A percentile compares a stretch with the other conserved stretches of the same genome.
These are phyloP conservation scores for Diplodus puntazzo DNA, from an alignment of 2,797 vertebrate genomes.

Conservation along the genomic window DNA sequence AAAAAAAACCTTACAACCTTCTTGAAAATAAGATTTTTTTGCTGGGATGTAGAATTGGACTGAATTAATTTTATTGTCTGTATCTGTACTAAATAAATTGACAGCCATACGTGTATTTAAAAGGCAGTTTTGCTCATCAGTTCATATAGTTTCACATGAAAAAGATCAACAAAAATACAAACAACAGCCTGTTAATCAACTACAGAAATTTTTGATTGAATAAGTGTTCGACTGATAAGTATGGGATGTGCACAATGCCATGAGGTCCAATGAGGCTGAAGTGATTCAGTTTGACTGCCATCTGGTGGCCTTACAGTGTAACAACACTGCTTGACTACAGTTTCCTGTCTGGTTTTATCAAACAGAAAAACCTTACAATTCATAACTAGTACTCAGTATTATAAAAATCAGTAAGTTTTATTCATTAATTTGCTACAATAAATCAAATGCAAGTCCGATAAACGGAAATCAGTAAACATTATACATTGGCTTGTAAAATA, in stretches of 20 bases:
- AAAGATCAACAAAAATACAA: background rate
- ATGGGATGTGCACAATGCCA: background rate
- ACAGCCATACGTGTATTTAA: background rate
- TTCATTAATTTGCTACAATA: no score
- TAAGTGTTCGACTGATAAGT: background rate
- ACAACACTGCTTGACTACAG: background rate
- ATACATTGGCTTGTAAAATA: no score
- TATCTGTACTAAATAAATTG: background rate
- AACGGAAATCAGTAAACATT: background rate
- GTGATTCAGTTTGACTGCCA: conserved; percentile 21
- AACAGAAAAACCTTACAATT: background rate
- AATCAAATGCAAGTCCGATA: background rate
- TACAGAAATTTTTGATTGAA: background rate
- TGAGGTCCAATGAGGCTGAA: background rate
- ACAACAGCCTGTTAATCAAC: background rate
- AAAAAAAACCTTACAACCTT: no score
- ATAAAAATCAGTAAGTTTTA: background rate
- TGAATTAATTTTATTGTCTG: background rate
- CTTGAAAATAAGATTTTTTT: background rate
- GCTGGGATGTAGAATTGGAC: background rate
- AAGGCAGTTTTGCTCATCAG: background rate
- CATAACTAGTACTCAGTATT: background rate
- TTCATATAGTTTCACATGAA: background rate
- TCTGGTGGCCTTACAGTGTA: conserved; percentile 6
- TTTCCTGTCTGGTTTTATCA: background rate